phyloP scores from a whole-genome alignment of 2,888 invertebrate genomes.

The Andrena marginata region DNA sequence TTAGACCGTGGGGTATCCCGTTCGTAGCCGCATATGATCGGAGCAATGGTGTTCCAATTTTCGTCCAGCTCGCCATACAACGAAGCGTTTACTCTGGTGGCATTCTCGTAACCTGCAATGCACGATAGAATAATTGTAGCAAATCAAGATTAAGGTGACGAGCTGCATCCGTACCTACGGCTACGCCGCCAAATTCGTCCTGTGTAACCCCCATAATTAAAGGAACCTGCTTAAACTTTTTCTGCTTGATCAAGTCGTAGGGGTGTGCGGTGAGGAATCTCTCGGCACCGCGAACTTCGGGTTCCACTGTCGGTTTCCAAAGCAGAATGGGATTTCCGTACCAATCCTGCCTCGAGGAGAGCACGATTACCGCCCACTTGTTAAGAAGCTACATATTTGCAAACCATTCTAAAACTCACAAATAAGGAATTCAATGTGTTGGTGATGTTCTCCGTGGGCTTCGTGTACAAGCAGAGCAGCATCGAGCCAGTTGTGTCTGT shows the following conservation, averaged over 20 bases:
- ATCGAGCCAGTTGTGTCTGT: slow-evolving; percentile 86
- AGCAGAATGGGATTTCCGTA: slow-evolving; percentile 86
- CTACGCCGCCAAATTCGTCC: slow-evolving; percentile 89
- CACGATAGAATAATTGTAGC: background rate
- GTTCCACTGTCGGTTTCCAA: slow-evolving; percentile 89
- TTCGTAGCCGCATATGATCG: slow-evolving; percentile 88
- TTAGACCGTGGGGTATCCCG: slow-evolving; percentile 86
- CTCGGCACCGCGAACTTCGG: slow-evolving; percentile 88
- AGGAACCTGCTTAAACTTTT: slow-evolving; percentile 88
- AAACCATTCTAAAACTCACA: slow-evolving; percentile 61
- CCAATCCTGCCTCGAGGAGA: slow-evolving; percentile 85
- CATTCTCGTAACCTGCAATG: slow-evolving; percentile 23
- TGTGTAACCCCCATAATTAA: slow-evolving; percentile 89
- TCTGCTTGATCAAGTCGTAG: slow-evolving; percentile 86
- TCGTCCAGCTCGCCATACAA: slow-evolving; percentile 86
- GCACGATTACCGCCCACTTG: background rate
- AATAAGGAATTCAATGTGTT: slow-evolving; percentile 65
- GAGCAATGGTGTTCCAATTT: slow-evolving; percentile 88
- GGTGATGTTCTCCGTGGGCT: slow-evolving; percentile 72
- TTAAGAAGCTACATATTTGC: too few relatives aligned
- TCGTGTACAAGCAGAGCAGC: slow-evolving; percentile 87
- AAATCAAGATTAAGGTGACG: background rate
- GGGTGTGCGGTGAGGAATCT: slow-evolving; percentile 89
- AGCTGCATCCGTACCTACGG: slow-evolving; percentile 86
- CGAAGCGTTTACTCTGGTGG: slow-evolving; percentile 84